Evolutionary conservation across 2,888 invertebrate species (phyloP).

Genomic region (Lasiommata megera): DNA sequence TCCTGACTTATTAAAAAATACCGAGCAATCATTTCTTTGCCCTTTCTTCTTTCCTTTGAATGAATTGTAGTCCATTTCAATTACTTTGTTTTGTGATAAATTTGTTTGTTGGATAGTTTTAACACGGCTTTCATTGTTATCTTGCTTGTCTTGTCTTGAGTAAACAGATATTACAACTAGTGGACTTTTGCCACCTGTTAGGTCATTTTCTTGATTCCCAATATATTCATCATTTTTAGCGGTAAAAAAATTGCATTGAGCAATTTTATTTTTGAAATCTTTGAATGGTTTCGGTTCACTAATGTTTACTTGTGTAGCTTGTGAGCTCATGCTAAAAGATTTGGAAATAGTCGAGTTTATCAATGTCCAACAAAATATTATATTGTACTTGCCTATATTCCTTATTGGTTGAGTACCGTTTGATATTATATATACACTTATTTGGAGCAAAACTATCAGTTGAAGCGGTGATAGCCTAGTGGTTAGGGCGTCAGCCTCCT

Average conservation of each 20-base stretch:
- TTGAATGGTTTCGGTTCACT: slow-evolving; percentile 31
- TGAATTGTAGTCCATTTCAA: slow-evolving; percentile 1
- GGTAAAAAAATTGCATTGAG: slow-evolving; percentile 44
- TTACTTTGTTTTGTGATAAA: slow-evolving; percentile 20
- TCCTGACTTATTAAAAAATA: neutral
- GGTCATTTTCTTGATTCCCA: slow-evolving; percentile 28
- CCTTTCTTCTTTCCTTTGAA: neutral
- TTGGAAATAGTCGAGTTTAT: neutral
- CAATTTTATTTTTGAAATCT: slow-evolving; percentile 40
- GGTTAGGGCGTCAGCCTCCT: too few relatives aligned
- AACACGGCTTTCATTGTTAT: slow-evolving; percentile 31
- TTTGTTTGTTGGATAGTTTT: slow-evolving; percentile 30
- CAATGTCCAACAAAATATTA: neutral
- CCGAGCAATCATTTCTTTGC: neutral
- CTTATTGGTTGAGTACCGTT: neutral
- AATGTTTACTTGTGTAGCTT: slow-evolving; percentile 59
- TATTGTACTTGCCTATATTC: slow-evolving; percentile 3
- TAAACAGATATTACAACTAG: slow-evolving; percentile 70
- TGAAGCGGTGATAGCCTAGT: slow-evolving; percentile 1
- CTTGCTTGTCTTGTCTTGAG: slow-evolving; percentile 45
- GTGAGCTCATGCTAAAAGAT: slow-evolving; percentile 24
- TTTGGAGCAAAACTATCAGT: neutral
- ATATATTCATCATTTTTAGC: slow-evolving; percentile 25
- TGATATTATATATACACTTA: neutral
- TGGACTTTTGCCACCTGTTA: slow-evolving; percentile 48